Percentiles rank a stretch among this genome's conserved stretches.
Evolutionary conservation across 2,797 vertebrate species (phyloP).

Genomic region (Parauchenoglanis ngamensis): DNA sequence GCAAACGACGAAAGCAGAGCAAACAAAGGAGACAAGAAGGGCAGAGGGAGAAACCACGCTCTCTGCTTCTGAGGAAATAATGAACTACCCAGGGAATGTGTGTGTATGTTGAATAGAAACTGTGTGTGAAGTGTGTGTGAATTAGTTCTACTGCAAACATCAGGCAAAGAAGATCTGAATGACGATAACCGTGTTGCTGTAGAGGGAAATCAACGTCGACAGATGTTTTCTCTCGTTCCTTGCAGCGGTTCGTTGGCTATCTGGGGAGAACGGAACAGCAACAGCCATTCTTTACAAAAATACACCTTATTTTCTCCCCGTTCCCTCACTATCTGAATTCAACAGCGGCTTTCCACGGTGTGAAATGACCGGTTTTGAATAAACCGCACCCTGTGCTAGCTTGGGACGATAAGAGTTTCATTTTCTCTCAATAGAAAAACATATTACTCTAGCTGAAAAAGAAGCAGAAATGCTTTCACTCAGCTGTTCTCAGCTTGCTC

Average conservation of each 20-base stretch:
- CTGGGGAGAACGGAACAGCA: slow-evolving; percentile 29
- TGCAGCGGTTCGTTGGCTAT: slow-evolving; percentile 34
- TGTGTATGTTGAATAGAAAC: slow-evolving; percentile 22
- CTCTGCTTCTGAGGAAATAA: slow-evolving; percentile 69
- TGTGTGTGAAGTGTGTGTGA: slow-evolving; percentile 19
- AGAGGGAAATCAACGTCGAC: slow-evolving; percentile 55
- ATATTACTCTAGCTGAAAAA: background rate
- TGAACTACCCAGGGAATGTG: slow-evolving; percentile 62
- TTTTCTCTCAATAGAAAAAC: slow-evolving; percentile 30
- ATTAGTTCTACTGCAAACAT: background rate
- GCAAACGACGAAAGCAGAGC: slow-evolving; percentile 63
- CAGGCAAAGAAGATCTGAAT: slow-evolving; percentile 38
- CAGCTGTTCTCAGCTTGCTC: background rate
- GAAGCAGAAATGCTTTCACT: background rate
- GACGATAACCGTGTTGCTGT: slow-evolving; percentile 53
- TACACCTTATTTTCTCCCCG: slow-evolving; percentile 41
- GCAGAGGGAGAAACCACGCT: slow-evolving; percentile 56
- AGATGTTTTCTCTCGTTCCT: slow-evolving; percentile 35
- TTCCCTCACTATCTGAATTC: slow-evolving; percentile 45
- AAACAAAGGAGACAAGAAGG: slow-evolving; percentile 61
- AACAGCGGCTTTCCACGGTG: slow-evolving; percentile 22
- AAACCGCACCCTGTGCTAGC: background rate
- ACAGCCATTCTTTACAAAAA: slow-evolving; percentile 40
- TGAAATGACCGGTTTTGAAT: slow-evolving; percentile 33
- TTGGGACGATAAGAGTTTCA: background rate